Percentiles rank a stretch among this genome's conserved stretches.
Evolutionary conservation across 2,113 vertebrate species (phyloP).

Genomic region (Motacilla alba): DNA sequence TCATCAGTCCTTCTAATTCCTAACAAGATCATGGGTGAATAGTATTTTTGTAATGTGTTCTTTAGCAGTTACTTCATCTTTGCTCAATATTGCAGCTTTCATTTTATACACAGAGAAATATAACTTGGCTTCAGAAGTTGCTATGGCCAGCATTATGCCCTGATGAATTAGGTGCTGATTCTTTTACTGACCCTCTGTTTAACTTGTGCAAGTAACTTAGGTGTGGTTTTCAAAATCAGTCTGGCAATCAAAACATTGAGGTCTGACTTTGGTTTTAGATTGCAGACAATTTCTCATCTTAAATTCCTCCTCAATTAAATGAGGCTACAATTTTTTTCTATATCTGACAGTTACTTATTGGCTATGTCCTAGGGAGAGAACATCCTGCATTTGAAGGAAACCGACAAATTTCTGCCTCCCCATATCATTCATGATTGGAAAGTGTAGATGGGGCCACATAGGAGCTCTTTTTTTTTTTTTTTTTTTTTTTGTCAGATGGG

Average conservation of each 20-base stretch:
- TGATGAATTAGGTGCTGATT: constrained; percentile 31
- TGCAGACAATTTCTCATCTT: background rate
- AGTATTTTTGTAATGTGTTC: background rate
- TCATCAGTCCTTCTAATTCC: background rate
- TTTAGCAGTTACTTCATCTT: background rate
- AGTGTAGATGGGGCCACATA: background rate
- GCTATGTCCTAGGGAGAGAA: background rate
- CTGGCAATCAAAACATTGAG: background rate
- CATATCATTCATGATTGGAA: fast-evolving
- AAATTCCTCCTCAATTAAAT: background rate
- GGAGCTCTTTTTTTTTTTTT: background rate
- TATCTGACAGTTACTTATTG: background rate
- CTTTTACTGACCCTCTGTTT: background rate
- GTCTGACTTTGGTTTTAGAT: background rate
- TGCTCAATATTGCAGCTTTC: background rate
- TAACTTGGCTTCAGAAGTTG: background rate
- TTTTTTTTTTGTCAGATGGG: background rate
- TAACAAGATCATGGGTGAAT: background rate
- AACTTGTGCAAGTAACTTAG: background rate
- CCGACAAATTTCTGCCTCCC: background rate
- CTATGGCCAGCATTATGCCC: background rate
- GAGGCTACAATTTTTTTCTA: background rate
- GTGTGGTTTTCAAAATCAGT: background rate
- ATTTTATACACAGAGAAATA: background rate
- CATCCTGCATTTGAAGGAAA: background rate